Evolutionary conservation across 2,888 invertebrate species (phyloP).

Genomic region (Scaptomyza polygonia): DNA sequence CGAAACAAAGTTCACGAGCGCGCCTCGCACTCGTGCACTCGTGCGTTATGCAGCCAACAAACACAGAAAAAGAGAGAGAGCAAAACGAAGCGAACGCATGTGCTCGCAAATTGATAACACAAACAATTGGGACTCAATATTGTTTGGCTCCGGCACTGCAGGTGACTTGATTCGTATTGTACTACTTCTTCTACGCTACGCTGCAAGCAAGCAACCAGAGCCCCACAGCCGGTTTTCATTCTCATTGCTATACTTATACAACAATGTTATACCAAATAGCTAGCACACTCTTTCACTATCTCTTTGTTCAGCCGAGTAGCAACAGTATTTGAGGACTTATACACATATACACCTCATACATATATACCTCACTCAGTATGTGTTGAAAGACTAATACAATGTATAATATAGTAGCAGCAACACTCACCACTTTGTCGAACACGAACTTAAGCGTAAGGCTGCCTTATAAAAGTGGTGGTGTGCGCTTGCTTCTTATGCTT

Average conservation of each 20-base stretch:
- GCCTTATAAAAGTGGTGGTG: neutral
- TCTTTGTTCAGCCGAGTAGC: neutral
- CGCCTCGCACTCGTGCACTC: slow-evolving; percentile 15
- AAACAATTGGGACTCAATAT: slow-evolving; percentile 43
- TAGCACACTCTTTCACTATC: neutral
- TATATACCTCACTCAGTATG: too few species aligned
- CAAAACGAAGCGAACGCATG: slow-evolving; percentile 16
- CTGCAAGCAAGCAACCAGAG: slow-evolving; percentile 17
- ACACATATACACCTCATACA: too few species aligned
- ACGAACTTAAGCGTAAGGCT: neutral
- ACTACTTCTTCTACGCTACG: neutral
- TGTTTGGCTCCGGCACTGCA: slow-evolving; percentile 29
- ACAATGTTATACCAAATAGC: slow-evolving; percentile 4
- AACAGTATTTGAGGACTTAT: neutral
- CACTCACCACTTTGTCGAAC: neutral
- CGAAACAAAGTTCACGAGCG: slow-evolving; percentile 34
- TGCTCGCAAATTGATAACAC: slow-evolving; percentile 43
- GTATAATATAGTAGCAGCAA: too few species aligned
- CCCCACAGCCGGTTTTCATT: slow-evolving; percentile 32
- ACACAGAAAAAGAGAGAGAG: slow-evolving; percentile 7
- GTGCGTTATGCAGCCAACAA: slow-evolving; percentile 26
- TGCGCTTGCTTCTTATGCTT: neutral
- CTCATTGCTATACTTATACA: slow-evolving; percentile 28
- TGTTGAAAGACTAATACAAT: too few species aligned
- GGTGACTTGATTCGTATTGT: slow-evolving; percentile 31